Evolutionary conservation across 2,113 vertebrate genomes (phyloP), one percentile per base, ranked within the genome.

Genomic region (Pluvianellus socialis): DNA sequence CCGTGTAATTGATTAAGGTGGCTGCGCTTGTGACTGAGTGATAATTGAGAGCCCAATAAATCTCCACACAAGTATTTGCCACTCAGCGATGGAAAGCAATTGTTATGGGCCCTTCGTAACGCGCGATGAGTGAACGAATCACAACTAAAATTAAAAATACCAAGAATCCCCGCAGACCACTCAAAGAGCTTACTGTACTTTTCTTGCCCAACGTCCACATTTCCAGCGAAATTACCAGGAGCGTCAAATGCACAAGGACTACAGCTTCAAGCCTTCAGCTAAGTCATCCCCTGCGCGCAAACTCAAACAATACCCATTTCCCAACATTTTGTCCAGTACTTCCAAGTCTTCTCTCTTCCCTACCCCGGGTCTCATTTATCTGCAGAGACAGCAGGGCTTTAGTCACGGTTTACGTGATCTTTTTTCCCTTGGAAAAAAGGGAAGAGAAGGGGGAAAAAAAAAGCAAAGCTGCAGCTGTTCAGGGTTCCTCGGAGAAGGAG

Each of bases 1-100:
- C 83, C 23, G 2, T 59, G 86, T 49, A 66, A 95, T 84, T 90
- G 95, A 96, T 96, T 87, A 94, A 92, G 95, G 95, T 52, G 92
- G 45, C 86, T 82, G 88, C 40, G 42, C 92, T 92, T 45, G 89
- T 74, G 95, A 88, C 91, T 10, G 3, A 42, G 91, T 22, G 89
- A 79, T 92, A 96, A 97, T 16, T 89, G 87, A 94, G 95, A 96
- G 95, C 70, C 79, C 70, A 62, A 80, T 85, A 93, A 92, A 95
- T 95, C 96, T 92, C 82, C 79, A 91, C 67, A 59, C 82, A 70
- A 94, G 71, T 20, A 93, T 94, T 74, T 91, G 82, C 83, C 84
- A 77, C 82, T 79, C 72, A 32, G 62, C 84, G 45, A 59, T 74
- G 72, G 68, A 93, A 94, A 95, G 65, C 22, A 53, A 74, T 49